Evolutionary conservation across 1,140 invertebrate genomes (phyloP).

Genomic region (Octopus sinensis): DNA sequence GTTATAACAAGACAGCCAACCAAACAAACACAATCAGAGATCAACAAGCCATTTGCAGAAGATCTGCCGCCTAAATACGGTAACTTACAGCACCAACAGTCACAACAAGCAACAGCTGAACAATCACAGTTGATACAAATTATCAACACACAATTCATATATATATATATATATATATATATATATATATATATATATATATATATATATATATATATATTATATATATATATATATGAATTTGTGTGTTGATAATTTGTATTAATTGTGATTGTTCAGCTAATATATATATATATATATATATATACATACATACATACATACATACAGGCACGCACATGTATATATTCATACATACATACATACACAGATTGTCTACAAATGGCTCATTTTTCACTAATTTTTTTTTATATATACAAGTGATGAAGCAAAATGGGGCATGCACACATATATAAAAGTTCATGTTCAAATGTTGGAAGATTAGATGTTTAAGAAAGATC

Average conservation of each 20-base stretch:
- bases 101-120: neutral
- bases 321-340: too few relatives aligned
- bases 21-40: constrained; percentile 2
- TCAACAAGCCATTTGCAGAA: constrained; percentile 6
- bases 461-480: neutral
- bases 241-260: too few relatives aligned
- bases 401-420: neutral
- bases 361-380: neutral
- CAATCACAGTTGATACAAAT: neutral
- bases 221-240: too few relatives aligned
- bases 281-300: too few relatives aligned
- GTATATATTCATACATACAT: too few relatives aligned
- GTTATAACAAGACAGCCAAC: constrained; percentile 8
- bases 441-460: neutral
- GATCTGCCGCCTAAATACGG: neutral
- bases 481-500: neutral
- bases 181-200: too few relatives aligned
- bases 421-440: neutral
- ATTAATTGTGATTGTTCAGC: too few relatives aligned
- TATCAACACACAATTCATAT: neutral
- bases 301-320: too few relatives aligned
- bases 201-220: too few relatives aligned
- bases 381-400: neutral
- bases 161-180: neutral
- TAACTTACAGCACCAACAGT: neutral